phyloP scores from a whole-genome alignment of 2,797 vertebrate genomes.

The Eutrigla gurnardus region DNA sequence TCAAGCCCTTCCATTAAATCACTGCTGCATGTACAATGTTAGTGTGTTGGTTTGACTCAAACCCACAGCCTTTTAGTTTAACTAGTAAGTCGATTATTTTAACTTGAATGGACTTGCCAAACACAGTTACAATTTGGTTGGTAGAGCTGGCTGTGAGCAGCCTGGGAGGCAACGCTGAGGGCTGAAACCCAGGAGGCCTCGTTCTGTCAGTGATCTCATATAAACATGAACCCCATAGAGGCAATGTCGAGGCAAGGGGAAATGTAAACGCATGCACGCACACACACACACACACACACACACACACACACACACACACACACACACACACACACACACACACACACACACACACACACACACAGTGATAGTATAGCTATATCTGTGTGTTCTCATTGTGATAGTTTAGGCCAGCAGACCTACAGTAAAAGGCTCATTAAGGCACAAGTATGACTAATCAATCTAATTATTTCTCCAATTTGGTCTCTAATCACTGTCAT shows the following conservation, averaged over 20 bases:
- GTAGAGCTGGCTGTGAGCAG: not conserved
- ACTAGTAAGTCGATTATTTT: not conserved
- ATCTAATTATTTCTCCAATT: not conserved
- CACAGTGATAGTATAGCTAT: not conserved
- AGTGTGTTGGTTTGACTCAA: too few species aligned
- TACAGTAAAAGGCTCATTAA: not conserved
- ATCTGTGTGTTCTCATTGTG: not conserved
- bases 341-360: conserved; percentile 15
- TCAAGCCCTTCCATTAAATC: too few species aligned
- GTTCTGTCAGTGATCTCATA: conserved; percentile 30
- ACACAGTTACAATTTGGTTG: not conserved
- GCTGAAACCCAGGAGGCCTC: conserved; percentile 1
- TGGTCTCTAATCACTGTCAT: conserved; percentile 10
- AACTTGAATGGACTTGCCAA: not conserved
- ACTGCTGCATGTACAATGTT: too few species aligned
- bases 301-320: conserved; percentile 15
- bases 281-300: not conserved
- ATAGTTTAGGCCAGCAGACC: not conserved
- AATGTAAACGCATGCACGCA: conserved; percentile 26
- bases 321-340: conserved; percentile 7
- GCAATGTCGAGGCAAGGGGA: not conserved
- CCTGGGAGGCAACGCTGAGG: conserved; percentile 12
- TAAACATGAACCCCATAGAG: conserved; percentile 36
- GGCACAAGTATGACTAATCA: conserved; percentile 10
- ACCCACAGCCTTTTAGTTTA: not conserved